These are phyloP conservation scores for Phalanger gymnotis DNA, from an alignment of 2,797 vertebrate species.

Conservation along the genomic window DNA sequence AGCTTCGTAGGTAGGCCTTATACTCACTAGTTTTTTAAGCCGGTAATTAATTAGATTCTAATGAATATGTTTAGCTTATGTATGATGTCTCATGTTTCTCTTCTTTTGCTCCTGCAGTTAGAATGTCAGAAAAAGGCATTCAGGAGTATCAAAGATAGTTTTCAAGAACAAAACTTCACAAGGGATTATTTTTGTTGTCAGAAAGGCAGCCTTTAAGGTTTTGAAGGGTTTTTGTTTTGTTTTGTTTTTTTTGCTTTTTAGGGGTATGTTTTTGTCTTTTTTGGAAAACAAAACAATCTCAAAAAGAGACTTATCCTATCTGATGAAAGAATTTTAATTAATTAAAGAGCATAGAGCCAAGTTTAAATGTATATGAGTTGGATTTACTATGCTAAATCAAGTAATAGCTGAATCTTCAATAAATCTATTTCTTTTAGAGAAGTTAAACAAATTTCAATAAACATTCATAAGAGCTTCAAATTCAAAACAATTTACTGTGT, in stretches of 20 bases:
- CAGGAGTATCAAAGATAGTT: conserved; percentile 81
- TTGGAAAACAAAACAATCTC: not conserved
- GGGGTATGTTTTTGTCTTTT: not conserved
- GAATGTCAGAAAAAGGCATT: conserved; percentile 82
- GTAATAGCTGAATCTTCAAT: conserved; percentile 47
- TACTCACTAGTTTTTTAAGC: conserved; percentile 44
- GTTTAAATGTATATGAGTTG: conserved; percentile 45
- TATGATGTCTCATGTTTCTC: conserved; percentile 9
- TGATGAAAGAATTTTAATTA: conserved; percentile 42
- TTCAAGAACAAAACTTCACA: conserved; percentile 81
- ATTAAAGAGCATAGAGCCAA: conserved; percentile 44
- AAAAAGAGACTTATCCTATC: conserved; percentile 51
- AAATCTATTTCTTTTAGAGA: conserved; percentile 44
- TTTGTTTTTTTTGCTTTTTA: not conserved
- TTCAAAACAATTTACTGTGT: conserved; percentile 19
- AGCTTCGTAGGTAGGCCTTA: conserved; percentile 62
- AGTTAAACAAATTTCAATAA: conserved; percentile 51
- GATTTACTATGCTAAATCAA: conserved; percentile 47
- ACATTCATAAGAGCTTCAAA: not conserved
- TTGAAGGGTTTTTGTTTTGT: conserved; percentile 21
- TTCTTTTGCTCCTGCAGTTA: conserved; percentile 12
- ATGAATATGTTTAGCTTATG: conserved; percentile 6
- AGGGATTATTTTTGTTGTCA: conserved; percentile 63
- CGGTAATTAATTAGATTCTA: conserved; percentile 50
- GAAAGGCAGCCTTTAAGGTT: conserved; percentile 39